Evolutionary conservation across 1,140 invertebrate genomes (phyloP).

Genomic region (Bombus impatiens): DNA sequence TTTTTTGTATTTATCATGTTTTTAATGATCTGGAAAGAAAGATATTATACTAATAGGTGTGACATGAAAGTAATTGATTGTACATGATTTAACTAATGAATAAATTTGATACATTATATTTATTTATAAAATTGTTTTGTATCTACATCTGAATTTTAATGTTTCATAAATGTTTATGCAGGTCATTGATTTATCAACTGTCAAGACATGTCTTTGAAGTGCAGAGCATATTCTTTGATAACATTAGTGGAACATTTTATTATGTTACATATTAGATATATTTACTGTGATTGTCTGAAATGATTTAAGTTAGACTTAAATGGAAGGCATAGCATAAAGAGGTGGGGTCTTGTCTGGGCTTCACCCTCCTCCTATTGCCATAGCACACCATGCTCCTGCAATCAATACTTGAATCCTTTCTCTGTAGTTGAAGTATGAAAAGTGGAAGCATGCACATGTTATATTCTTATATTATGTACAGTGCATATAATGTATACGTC

Average conservation of each 20-base stretch:
- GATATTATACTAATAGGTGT: constrained; percentile 14
- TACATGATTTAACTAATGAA: background rate
- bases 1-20: constrained; percentile 48
- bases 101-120: constrained; percentile 4
- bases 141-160: background rate
- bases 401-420: constrained; percentile 81
- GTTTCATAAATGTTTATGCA: background rate
- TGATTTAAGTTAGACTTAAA: constrained; percentile 69
- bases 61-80: constrained; percentile 1
- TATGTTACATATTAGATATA: constrained; percentile 18
- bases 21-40: constrained; percentile 56
- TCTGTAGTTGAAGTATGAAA: constrained; percentile 70
- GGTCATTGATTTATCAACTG: constrained; percentile 32
- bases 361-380: constrained; percentile 76
- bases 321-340: constrained; percentile 70
- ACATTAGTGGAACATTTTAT: constrained; percentile 51
- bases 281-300: constrained; percentile 52
- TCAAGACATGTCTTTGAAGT: constrained; percentile 11
- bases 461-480: constrained; percentile 40
- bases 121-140: background rate
- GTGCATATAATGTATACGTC: constrained; percentile 20
- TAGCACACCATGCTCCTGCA: constrained; percentile 76
- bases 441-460: constrained; percentile 47
- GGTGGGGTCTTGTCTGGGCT: constrained; percentile 77
- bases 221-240: constrained; percentile 11